These are phyloP conservation scores for Drosophila ochracea DNA, from an alignment of 2,888 invertebrate species.

Conservation along the genomic window DNA sequence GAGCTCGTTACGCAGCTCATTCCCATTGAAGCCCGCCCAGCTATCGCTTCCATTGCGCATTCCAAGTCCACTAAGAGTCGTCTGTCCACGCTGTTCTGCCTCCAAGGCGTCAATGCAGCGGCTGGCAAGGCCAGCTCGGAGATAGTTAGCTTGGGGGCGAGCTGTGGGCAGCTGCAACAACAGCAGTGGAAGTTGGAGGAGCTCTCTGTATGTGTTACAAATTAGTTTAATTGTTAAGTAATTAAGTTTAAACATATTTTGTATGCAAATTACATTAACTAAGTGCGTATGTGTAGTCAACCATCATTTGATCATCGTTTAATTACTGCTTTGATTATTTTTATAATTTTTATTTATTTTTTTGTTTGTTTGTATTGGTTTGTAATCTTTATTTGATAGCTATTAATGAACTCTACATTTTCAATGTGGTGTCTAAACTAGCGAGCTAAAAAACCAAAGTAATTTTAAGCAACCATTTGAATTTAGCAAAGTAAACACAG, in stretches of 20 bases:
- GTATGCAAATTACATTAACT: constrained; percentile 31
- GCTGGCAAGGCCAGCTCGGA: constrained; percentile 57
- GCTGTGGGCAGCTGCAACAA: constrained; percentile 5
- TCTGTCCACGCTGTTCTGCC: constrained; percentile 48
- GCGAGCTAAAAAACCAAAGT: constrained; percentile 62
- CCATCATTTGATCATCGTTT: constrained; percentile 33
- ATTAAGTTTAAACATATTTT: constrained; percentile 42
- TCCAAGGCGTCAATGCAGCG: constrained; percentile 53
- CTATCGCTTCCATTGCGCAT: constrained; percentile 21
- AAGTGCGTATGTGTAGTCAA: constrained; percentile 23
- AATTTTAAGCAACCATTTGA: constrained; percentile 43
- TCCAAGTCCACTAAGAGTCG: constrained; percentile 23
- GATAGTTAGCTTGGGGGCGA: constrained; percentile 52
- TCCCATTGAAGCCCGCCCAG: constrained; percentile 28
- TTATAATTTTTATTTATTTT: neutral
- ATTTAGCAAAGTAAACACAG: constrained; percentile 36
- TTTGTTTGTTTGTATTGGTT: neutral
- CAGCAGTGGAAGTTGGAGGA: constrained; percentile 11
- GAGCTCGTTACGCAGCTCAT: constrained; percentile 36
- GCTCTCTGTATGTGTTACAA: constrained; percentile 39
- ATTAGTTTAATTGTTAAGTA: constrained; percentile 67
- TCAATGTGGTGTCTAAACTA: constrained; percentile 61
- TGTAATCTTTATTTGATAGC: constrained; percentile 16
- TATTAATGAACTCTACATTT: constrained; percentile 42
- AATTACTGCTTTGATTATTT: constrained; percentile 11